Base-by-base conservation (phyloP, 1,140 invertebrate species). In the Mizuhopecten yessoensis region DNA sequence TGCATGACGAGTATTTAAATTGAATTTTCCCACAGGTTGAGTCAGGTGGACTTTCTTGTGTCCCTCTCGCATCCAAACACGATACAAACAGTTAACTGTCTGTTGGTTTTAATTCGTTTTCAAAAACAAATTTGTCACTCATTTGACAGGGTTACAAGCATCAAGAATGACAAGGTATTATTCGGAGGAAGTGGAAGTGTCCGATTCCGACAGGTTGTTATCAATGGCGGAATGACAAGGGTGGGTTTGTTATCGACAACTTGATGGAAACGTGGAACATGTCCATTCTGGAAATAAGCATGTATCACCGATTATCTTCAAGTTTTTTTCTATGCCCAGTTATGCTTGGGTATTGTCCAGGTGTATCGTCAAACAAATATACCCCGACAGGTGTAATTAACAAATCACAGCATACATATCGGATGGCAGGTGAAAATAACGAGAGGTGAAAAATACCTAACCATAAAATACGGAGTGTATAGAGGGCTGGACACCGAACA, bases 41-140 rank as follows among this genome's bases (percentile, higher is more conserved):
- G 57, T 75, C 23, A n/a, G 57, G 57, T 29, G 57, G 57, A n/a
- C 23, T 75, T n/a, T 75, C 57, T 75, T 75, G 57, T 75, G n/a
- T 75, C 57, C 57, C 20, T 29, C 57, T 75, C 5, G 29, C 57
- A 29, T 29, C n/a, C 23, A 29, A 75, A 29, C 23, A 75, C 57
- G 57, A 75, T 29, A 75, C 57, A 75, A 75, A 75, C 57, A 75
- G 57, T 75, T 75, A 75, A 75, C 11, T 75, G 57, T 75, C 57
- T 75, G n/a, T 75, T 75, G n/a, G 57, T 75, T 75, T 75, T 75
- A 75, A 75, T 23, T 75, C 57, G 57, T 75, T 75, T 75, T 75
- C 57, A 75, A 75, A 75, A 75, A 75, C 57, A 75, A 75, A 75
- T 75, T 75, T 75, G 57, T 75, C 57, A 75, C 57, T 29, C 57